Conservation (phyloP, 1,140 invertebrate genomes). For the Acromyrmex charruanus region DNA sequence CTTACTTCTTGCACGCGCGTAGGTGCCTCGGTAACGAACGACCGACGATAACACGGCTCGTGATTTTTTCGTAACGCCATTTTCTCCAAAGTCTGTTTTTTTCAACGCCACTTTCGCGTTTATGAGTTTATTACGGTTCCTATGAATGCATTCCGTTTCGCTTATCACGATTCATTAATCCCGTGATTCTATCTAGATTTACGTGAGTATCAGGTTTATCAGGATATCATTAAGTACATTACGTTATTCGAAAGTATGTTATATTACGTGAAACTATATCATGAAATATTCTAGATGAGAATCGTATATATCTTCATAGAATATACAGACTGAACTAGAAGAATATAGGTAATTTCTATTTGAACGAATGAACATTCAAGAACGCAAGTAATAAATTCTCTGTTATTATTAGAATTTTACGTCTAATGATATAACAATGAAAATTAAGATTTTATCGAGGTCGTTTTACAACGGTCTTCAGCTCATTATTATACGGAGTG, state of each 20-base stretch:
- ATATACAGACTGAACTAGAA: background rate
- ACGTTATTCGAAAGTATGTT: conserved; percentile 24
- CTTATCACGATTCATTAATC: conserved; percentile 31
- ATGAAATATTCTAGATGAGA: background rate
- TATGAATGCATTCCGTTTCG: background rate
- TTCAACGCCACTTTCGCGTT: conserved; percentile 2
- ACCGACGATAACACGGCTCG: conserved; percentile 64
- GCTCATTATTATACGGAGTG: conserved; percentile 68
- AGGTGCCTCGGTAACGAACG: conserved; percentile 62
- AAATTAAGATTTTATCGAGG: conserved; percentile 29
- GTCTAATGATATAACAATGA: background rate
- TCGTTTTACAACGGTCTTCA: conserved; percentile 45
- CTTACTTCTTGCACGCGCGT: conserved; percentile 67
- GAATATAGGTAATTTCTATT: background rate
- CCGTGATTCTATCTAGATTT: background rate
- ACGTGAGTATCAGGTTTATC: background rate
- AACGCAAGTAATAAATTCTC: background rate
- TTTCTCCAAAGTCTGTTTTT: conserved; percentile 46
- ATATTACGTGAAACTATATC: conserved; percentile 20
- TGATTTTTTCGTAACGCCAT: conserved; percentile 72
- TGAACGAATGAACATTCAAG: background rate
- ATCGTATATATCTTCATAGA: background rate
- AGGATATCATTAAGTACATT: background rate
- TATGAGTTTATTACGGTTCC: background rate
- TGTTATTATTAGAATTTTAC: background rate